These are phyloP conservation scores for Neoitamus cyanurus DNA, from an alignment of 2,888 invertebrate genomes.

Conservation along the genomic window DNA sequence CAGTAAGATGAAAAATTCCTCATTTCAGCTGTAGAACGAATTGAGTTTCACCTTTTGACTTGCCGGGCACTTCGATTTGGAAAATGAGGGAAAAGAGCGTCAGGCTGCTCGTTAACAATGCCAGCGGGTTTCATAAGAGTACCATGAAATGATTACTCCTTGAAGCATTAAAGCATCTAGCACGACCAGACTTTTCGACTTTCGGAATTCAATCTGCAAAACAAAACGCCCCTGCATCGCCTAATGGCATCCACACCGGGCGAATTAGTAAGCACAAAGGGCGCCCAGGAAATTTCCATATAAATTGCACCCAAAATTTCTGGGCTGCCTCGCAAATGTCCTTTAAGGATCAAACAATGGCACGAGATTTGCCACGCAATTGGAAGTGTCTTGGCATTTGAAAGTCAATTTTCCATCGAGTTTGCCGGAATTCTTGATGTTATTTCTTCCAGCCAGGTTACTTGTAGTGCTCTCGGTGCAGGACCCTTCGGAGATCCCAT, in stretches of 20 bases:
- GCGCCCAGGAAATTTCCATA: constrained; percentile 19
- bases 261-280: constrained; percentile 34
- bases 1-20: neutral
- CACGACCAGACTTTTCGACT: neutral
- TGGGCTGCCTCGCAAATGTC: constrained; percentile 20
- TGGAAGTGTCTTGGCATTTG: constrained; percentile 41
- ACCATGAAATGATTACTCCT: neutral
- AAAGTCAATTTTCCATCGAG: constrained; percentile 37
- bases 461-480: neutral
- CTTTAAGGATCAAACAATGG: constrained; percentile 45
- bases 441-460: constrained; percentile 37
- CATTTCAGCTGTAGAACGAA: neutral
- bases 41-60: neutral
- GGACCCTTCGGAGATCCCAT: constrained; percentile 22
- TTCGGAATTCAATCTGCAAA: constrained; percentile 16
- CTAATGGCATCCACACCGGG: constrained; percentile 18
- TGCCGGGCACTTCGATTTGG: neutral
- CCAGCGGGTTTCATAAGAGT: neutral
- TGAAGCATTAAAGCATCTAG: neutral
- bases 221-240: constrained; percentile 21
- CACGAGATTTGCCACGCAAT: constrained; percentile 43
- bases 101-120: neutral
- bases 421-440: constrained; percentile 17
- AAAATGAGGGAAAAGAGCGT: neutral
- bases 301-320: constrained; percentile 41